Percentiles rank a stretch among this genome's conserved stretches.
These are phyloP conservation scores for Clarias magur DNA, from an alignment of 2,113 vertebrate species.

Conservation along the genomic window DNA sequence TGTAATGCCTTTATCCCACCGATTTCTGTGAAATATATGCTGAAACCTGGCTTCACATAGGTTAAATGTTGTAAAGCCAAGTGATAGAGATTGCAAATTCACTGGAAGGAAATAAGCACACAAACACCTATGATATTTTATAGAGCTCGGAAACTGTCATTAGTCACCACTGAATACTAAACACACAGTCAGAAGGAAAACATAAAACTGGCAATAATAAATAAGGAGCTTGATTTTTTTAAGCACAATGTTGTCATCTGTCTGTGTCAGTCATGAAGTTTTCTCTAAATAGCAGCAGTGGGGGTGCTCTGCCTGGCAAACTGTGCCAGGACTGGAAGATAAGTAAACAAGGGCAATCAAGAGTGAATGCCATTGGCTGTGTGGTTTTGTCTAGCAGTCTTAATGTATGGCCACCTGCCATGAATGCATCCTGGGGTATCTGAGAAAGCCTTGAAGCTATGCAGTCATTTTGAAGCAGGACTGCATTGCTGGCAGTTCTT, in stretches of 20 bases:
- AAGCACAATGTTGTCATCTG: constrained; percentile 34
- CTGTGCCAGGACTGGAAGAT: constrained; percentile 50
- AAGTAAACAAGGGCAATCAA: constrained; percentile 57
- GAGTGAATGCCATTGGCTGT: constrained; percentile 50
- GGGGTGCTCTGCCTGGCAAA: constrained; percentile 43
- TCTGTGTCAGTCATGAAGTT: constrained; percentile 42
- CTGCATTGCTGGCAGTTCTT: neutral
- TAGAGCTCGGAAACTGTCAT: neutral
- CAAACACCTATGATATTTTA: neutral
- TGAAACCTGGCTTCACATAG: neutral
- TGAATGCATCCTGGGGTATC: constrained; percentile 15
- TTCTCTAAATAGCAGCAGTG: constrained; percentile 49
- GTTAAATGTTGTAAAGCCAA: constrained; percentile 31
- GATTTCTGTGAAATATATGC: constrained; percentile 39
- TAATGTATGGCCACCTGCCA: constrained; percentile 56
- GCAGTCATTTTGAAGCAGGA: neutral
- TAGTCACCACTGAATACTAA: neutral
- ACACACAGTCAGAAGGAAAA: neutral
- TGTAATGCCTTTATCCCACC: neutral
- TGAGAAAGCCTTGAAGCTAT: neutral
- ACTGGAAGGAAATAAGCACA: constrained; percentile 8
- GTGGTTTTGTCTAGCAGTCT: constrained; percentile 44
- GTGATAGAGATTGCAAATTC: constrained; percentile 27
- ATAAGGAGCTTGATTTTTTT: constrained; percentile 6
- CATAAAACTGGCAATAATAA: neutral